Percentiles rank a stretch among this genome's conserved stretches.
These are phyloP conservation scores for Pardalotus punctatus DNA, from an alignment of 2,113 vertebrate species.

Conservation along the genomic window DNA sequence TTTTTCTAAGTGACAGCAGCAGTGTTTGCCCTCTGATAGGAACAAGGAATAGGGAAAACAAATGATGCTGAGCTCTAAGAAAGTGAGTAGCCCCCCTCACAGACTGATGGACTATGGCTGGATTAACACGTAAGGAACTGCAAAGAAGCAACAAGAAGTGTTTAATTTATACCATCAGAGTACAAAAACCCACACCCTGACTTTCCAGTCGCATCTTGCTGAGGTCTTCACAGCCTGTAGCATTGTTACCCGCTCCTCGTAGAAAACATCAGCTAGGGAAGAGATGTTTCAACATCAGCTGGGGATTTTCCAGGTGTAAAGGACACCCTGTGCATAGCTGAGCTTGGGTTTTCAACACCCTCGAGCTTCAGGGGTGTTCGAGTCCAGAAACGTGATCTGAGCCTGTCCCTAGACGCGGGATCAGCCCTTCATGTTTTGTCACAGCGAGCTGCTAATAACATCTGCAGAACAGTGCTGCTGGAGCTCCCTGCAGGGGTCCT, in stretches of 20 bases:
- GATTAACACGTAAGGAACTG: not conserved
- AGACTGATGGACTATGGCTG: not conserved
- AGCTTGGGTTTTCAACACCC: not conserved
- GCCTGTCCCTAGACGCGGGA: not conserved
- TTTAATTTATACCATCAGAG: not conserved
- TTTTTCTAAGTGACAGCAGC: constrained; percentile 52
- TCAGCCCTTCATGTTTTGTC: not conserved
- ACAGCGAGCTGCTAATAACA: not conserved
- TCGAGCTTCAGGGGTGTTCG: not conserved
- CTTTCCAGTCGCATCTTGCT: not conserved
- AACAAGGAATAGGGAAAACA: constrained; percentile 34
- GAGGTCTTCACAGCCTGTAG: not conserved
- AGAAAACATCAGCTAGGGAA: not conserved
- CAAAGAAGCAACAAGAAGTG: not conserved
- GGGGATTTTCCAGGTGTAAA: not conserved
- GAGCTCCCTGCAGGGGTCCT: not conserved
- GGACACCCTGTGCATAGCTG: not conserved
- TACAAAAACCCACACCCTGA: not conserved
- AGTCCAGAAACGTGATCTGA: not conserved
- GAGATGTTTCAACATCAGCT: not conserved
- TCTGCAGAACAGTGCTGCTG: not conserved
- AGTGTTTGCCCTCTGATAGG: constrained; percentile 32
- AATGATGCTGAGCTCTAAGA: not conserved
- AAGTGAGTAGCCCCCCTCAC: not conserved
- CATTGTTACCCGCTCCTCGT: not conserved